Base-by-base conservation (phyloP, 92 coral and sea anemone species). In the Umimayanthus chanpuru region DNA sequence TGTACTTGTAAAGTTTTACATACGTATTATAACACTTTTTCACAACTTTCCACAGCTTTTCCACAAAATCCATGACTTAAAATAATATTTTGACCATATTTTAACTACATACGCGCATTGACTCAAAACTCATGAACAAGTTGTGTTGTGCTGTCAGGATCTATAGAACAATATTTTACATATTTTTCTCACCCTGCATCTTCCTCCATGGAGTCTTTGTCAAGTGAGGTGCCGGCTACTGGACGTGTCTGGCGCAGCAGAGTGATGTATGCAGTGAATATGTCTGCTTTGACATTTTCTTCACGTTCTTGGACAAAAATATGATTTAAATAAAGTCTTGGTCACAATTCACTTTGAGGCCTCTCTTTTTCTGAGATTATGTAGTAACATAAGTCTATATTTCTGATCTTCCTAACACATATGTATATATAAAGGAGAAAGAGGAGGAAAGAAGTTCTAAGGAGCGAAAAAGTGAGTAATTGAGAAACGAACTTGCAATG, bases 261-360 rank as follows among this genome's bases (percentile, higher is more conserved):
- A 23, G 99, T 96, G 72, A 96, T 95, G 86, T 97, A 97, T 32
- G 99, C 99, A 32, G 90, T 92, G 90, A 97, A 97, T 76, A 97
- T 95, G 81, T 97, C 99, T 41, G 98, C 98, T 64, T 97, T 97
- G 6, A 97, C 99, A 89, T 95, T 97, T 76, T 97, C 99, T 91
- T 97, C 99, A 61, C 99, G 85, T 91, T 96, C 99, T 96, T 77
- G 23, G 26, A 68, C 30, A 76, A 28, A 79, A 82, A 44, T 1
- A 11, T 39, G 4, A 26, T 36, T 72, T 9, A 72, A 72, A 30
- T 18, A 30, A 41, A 74, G 55, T 53, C 15, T 87, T 15, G 29
- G 71, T 40, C 16, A 28, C 56, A 76, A 4, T 49, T 23, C 11
- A 55, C 65, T 67, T 36, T 26, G 12, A 74, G 36, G 36, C 20